Evolutionary conservation across 2,888 invertebrate species (phyloP).

Genomic region (Meta bourneti): DNA sequence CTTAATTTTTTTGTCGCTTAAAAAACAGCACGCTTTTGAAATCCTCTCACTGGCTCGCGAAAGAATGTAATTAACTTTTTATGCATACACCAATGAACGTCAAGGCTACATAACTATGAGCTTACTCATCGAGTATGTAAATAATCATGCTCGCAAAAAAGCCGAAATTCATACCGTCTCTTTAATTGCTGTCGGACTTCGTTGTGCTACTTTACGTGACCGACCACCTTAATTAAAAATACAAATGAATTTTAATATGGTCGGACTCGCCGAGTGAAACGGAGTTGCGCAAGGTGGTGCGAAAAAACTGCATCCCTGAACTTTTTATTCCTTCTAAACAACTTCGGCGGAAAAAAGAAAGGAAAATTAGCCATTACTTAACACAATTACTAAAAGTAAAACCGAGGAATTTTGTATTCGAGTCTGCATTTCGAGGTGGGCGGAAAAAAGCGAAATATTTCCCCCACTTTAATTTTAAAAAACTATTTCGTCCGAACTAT

Average conservation of each 20-base stretch:
- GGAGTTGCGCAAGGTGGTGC: constrained; percentile 10
- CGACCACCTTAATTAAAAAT: constrained; percentile 57
- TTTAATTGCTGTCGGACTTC: constrained; percentile 63
- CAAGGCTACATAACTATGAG: constrained; percentile 18
- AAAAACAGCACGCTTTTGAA: constrained; percentile 45
- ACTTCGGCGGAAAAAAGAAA: constrained; percentile 16
- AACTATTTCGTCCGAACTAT: constrained; percentile 41
- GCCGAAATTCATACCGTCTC: constrained; percentile 19
- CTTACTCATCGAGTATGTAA: constrained; percentile 54
- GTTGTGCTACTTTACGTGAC: constrained; percentile 50
- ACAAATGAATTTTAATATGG: constrained; percentile 56
- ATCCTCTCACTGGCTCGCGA: constrained; percentile 27
- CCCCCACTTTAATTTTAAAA: constrained; percentile 54
- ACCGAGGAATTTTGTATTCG: constrained; percentile 43
- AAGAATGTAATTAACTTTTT: constrained; percentile 66
- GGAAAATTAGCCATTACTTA: constrained; percentile 61
- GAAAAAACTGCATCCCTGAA: background rate
- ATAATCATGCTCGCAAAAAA: constrained; percentile 51
- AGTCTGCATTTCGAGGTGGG: constrained; percentile 50
- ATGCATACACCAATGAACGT: background rate
- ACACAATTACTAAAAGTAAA: constrained; percentile 62
- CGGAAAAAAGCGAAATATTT: constrained; percentile 25
- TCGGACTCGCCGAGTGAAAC: background rate
- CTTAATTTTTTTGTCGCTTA: constrained; percentile 7
- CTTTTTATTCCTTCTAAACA: constrained; percentile 41